A percentile compares a stretch with the other conserved stretches of the same genome.
These are phyloP conservation scores for Gallinago undulata DNA, from an alignment of 2,113 vertebrate genomes.

Conservation along the genomic window DNA sequence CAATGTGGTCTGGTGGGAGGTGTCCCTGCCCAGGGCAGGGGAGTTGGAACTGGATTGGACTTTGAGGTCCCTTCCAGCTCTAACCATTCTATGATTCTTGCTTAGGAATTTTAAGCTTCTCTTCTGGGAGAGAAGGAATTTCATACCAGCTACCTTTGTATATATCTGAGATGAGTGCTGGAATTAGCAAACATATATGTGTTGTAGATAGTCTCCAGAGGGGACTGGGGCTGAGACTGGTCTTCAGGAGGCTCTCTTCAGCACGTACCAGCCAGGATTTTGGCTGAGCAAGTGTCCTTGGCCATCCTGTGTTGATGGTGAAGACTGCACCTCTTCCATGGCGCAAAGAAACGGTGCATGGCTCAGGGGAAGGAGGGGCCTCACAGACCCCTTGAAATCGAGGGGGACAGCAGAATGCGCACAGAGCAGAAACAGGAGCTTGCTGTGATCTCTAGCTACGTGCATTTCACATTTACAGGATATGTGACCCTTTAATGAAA, in stretches of 20 bases:
- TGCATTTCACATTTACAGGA: neutral
- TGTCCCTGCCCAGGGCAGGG: too few species aligned
- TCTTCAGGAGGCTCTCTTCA: neutral
- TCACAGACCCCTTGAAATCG: neutral
- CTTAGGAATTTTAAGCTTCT: neutral
- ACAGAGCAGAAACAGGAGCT: neutral
- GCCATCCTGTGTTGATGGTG: neutral
- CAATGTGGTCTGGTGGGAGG: too few species aligned
- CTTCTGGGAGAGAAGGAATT: neutral
- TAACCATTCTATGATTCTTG: too few species aligned
- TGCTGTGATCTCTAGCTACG: fast-evolving
- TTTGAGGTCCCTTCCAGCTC: too few species aligned
- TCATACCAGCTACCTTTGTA: neutral
- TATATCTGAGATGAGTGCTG: neutral
- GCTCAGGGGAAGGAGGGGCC: neutral
- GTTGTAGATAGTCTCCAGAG: neutral
- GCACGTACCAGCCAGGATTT: neutral
- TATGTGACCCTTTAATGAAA: neutral
- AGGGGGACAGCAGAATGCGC: neutral
- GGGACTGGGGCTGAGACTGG: neutral
- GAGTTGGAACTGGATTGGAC: too few species aligned
- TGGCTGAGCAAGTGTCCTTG: neutral
- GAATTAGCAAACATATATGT: neutral
- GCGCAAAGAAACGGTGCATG: neutral
- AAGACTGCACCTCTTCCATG: neutral